phyloP scores from a whole-genome alignment of 2,113 vertebrate species.

The Bos indicus region DNA sequence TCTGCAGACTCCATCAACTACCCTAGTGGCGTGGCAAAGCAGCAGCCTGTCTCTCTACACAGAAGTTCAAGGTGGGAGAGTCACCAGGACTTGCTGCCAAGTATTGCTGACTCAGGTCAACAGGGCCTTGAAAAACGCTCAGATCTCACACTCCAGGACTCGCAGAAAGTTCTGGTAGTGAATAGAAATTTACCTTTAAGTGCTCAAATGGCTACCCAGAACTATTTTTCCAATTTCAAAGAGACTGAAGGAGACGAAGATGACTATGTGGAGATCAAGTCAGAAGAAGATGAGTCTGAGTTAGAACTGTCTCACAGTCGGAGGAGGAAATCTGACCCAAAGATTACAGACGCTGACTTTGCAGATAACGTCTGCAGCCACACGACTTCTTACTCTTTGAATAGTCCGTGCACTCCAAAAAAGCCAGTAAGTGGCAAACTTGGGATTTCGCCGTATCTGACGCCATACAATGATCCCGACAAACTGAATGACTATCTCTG shows the following conservation, averaged over 20 bases:
- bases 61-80: constrained; percentile 63
- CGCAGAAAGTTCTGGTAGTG: constrained; percentile 92
- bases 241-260: constrained; percentile 91
- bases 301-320: constrained; percentile 59
- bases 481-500: constrained; percentile 93
- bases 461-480: constrained; percentile 77
- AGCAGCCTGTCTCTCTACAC: constrained; percentile 58
- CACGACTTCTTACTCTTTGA: constrained; percentile 70
- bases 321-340: constrained; percentile 57
- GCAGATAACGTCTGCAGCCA: constrained; percentile 57
- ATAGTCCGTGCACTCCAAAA: constrained; percentile 75
- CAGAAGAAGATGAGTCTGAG: constrained; percentile 90
- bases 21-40: constrained; percentile 74
- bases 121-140: constrained; percentile 79
- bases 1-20: constrained; percentile 77
- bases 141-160: constrained; percentile 93
- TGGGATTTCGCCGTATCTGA: constrained; percentile 73
- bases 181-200: constrained; percentile 85
- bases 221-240: constrained; percentile 97
- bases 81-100: constrained; percentile 46
- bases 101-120: constrained; percentile 40
- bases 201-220: constrained; percentile 89
- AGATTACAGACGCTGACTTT: not conserved
- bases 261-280: constrained; percentile 98
- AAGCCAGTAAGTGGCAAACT: constrained; percentile 72